Percentiles rank a stretch among this genome's conserved stretches.
Conservation (phyloP, 2,888 invertebrate species). For the Alviniconcha strummeri region DNA sequence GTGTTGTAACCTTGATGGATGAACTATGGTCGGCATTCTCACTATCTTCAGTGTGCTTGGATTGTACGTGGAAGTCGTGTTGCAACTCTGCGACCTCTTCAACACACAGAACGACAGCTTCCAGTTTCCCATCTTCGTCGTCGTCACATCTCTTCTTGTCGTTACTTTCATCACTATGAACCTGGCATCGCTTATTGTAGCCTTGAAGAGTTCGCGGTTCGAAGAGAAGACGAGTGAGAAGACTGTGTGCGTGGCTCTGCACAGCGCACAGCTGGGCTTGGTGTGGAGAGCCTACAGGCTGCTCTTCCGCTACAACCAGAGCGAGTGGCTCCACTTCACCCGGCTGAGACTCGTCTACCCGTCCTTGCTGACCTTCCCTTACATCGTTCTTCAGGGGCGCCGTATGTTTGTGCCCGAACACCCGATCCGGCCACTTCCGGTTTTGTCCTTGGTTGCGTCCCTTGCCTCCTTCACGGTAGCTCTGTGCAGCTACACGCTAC, state of each 20-base stretch:
- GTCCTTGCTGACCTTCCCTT: conserved; percentile 54
- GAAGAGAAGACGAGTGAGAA: conserved; percentile 43
- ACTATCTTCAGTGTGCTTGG: conserved; percentile 27
- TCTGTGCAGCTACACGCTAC: conserved; percentile 35
- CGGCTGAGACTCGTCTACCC: conserved; percentile 54
- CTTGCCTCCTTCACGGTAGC: conserved; percentile 35
- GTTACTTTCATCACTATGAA: conserved; percentile 51
- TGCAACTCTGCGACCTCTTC: conserved; percentile 31
- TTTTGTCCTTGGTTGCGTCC: conserved; percentile 38
- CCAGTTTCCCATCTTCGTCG: conserved; percentile 40
- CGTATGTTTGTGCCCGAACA: not conserved
- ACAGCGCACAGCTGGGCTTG: conserved; percentile 55
- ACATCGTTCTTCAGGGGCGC: conserved; percentile 35
- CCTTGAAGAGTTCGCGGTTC: conserved; percentile 47
- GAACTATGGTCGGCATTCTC: conserved; percentile 24
- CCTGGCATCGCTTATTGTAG: conserved; percentile 44
- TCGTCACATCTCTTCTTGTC: conserved; percentile 45
- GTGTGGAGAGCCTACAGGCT: conserved; percentile 57
- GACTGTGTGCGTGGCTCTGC: conserved; percentile 50
- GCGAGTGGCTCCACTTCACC: conserved; percentile 53
- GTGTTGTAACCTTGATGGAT: too few species aligned
- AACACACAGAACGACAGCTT: conserved; percentile 1
- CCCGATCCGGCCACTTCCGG: not conserved
- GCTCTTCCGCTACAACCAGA: conserved; percentile 49
- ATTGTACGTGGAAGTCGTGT: conserved; percentile 33